Conservation (phyloP, 1,140 invertebrate species). For the Thalassaphorura encarpata region DNA sequence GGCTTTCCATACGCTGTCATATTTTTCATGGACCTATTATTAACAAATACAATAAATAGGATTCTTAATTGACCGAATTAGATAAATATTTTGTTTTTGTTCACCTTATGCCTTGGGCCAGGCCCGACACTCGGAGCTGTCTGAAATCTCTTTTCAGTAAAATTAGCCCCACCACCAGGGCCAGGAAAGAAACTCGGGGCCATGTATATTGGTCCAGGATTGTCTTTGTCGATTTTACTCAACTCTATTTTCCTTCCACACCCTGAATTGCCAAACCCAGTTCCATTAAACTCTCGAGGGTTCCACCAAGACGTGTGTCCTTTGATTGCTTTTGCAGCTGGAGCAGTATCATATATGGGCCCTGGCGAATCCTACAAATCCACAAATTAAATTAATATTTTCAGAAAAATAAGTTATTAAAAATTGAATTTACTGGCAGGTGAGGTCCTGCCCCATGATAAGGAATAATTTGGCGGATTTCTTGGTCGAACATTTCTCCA, state of each 20-base stretch:
- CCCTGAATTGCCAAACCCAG: constrained; percentile 21
- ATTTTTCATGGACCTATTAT: constrained; percentile 22
- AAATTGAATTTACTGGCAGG: constrained; percentile 1
- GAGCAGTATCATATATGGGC: constrained; percentile 22
- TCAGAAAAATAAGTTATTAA: background rate
- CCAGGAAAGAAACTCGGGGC: background rate
- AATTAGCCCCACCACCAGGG: constrained; percentile 1
- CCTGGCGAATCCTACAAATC: constrained; percentile 21
- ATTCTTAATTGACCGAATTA: background rate
- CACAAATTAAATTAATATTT: background rate
- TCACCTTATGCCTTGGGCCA: constrained; percentile 18
- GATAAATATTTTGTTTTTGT: too few species aligned
- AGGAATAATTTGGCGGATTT: constrained; percentile 14
- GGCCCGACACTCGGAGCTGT: background rate
- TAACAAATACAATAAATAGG: constrained; percentile 1
- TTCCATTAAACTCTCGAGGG: constrained; percentile 6
- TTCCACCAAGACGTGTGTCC: constrained; percentile 13
- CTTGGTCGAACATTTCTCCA: constrained; percentile 22
- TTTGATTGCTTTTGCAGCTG: constrained; percentile 12
- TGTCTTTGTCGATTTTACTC: background rate
- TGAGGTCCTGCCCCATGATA: constrained; percentile 2
- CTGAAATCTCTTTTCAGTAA: background rate
- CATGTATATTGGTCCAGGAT: constrained; percentile 21
- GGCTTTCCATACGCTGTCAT: constrained; percentile 18
- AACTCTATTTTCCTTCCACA: constrained; percentile 14